Evolutionary conservation across 2,888 invertebrate species (phyloP), one percentile per base, ranked within the genome.

Genomic region (Drosophila silvestris): DNA sequence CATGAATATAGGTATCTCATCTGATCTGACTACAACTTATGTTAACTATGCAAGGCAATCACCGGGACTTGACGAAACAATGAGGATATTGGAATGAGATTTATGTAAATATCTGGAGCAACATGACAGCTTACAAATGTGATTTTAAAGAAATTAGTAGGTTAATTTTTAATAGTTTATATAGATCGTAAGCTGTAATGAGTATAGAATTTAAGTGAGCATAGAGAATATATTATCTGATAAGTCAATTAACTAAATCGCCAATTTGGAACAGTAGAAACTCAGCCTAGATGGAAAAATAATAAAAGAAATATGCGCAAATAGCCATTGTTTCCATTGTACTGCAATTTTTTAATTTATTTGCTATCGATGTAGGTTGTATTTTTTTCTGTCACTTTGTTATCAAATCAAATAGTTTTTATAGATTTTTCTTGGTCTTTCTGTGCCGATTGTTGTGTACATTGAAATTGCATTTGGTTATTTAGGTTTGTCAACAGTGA

Each of bases 391-490:
- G 70, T 66, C 69, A 67, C 69, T 71, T 70, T 79, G 73, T 78
- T 80, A 81, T 89, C 78, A 74, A 83, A 78, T 80, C 80, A 74
- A 82, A 85, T 78, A 62, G 69, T 65, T 73, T 69, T 60, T 73
- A 72, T 70, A 73, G 77, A 63, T 58, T 59, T 30, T 53, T 37
- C 56, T 60, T 68, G 22, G 41, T 44, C 37, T 58, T 66, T 37
- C 30, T 26, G 37, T 70, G 26, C 39, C 30, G 44, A 41, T 63
- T 63, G 51, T 73, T 75, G 62, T 70, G 59, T 69, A 66, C 60
- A 67, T 82, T 78, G 78, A 78, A 84, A 83, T 82, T 81, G 74
- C 80, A 81, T 77, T 85, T 56, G 71, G 71, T 56, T 76, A 78
- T 88, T 82, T 85, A 16, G n/a, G 70, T 78, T 70, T 82, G 79